These are phyloP conservation scores for Chloebia gouldiae DNA, from an alignment of 2,113 vertebrate genomes.

Conservation along the genomic window DNA sequence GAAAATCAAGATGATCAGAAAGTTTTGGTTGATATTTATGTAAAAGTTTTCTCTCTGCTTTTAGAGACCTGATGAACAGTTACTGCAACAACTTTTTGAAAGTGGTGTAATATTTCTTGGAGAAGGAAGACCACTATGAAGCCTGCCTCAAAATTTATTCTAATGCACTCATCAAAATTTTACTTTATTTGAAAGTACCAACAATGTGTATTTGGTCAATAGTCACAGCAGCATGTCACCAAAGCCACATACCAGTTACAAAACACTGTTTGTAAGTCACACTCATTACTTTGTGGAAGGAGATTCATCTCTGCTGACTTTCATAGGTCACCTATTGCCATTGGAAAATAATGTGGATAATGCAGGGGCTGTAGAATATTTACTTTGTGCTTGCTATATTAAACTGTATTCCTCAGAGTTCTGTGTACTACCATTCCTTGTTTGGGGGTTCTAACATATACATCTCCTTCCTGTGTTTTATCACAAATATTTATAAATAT, in stretches of 20 bases:
- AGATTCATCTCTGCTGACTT: not conserved
- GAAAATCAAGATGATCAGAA: not conserved
- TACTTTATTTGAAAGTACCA: not conserved
- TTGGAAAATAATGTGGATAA: not conserved
- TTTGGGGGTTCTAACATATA: not conserved
- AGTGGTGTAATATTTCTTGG: not conserved
- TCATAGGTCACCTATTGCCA: not conserved
- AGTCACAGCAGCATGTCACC: not conserved
- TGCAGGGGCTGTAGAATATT: not conserved
- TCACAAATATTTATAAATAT: not conserved
- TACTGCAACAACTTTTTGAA: not conserved
- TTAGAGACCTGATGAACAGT: not conserved
- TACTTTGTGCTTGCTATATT: not conserved
- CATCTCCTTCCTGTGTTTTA: not conserved
- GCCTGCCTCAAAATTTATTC: not conserved
- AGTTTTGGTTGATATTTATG: not conserved
- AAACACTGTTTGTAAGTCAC: not conserved
- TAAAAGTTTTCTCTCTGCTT: not conserved
- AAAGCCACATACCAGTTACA: not conserved
- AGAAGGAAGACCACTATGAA: not conserved
- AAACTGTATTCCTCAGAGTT: not conserved
- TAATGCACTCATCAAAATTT: not conserved
- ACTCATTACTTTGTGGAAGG: rapidly evolving
- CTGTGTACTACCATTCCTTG: not conserved
- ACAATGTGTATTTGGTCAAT: not conserved